Evolutionary conservation across 2,888 invertebrate species (phyloP).

Genomic region (Coremacera marginata): DNA sequence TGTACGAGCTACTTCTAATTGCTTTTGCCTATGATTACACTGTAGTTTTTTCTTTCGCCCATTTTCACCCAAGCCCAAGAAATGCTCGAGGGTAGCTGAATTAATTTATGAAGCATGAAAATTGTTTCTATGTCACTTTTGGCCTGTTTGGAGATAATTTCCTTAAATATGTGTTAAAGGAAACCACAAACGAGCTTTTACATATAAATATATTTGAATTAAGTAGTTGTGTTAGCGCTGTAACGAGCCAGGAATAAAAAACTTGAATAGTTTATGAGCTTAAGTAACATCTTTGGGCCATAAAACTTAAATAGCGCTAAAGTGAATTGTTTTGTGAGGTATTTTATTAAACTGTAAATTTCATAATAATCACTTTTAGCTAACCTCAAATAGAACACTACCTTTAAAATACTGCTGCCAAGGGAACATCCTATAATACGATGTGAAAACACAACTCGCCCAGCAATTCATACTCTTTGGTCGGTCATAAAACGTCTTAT

Average conservation of each 20-base stretch:
- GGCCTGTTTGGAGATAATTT: constrained; percentile 10
- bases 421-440: no score
- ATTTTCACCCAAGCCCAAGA: not conserved
- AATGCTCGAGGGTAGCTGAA: not conserved
- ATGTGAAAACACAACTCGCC: not conserved
- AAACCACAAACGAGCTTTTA: no score
- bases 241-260: no score
- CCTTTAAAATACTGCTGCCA: not conserved
- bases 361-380: not conserved
- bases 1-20: constrained; percentile 17
- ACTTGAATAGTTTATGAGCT: no score
- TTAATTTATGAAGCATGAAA: constrained; percentile 24
- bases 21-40: constrained; percentile 17
- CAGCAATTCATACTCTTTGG: not conserved
- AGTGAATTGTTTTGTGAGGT: no score
- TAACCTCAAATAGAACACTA: not conserved
- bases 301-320: no score
- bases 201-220: no score
- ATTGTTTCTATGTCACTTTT: constrained; percentile 26
- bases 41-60: not conserved
- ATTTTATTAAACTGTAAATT: no score
- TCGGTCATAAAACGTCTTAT: constrained; percentile 5
- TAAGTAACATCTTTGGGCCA: no score
- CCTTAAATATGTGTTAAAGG: constrained; percentile 27
- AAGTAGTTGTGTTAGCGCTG: no score